Conservation (phyloP, 1,140 invertebrate genomes). For the Bombyx mori region ASM3026992v2 NC_085112.1:11890001-11890500, state of each 20-base stretch:
- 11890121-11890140: too few species aligned
- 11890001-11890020: too few species aligned
- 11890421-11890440: slow-evolving; percentile 44
- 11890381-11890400: slow-evolving; percentile 50
- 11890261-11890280: slow-evolving; percentile 52
- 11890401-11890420: slow-evolving; percentile 29
- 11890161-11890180: too few species aligned
- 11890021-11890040: too few species aligned
- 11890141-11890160: too few species aligned
- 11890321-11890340: slow-evolving; percentile 54
- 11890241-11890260: slow-evolving; percentile 11
- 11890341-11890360: slow-evolving; percentile 37
- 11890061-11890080: too few species aligned
- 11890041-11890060: too few species aligned
- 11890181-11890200: too few species aligned
- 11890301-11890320: slow-evolving; percentile 51
- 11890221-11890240: too few species aligned
- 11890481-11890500: not conserved
- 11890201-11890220: too few species aligned
- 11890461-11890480: not conserved
- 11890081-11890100: too few species aligned
- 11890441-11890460: slow-evolving; percentile 12
- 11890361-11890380: slow-evolving; percentile 54
- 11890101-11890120: too few species aligned
- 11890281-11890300: slow-evolving; percentile 41